Percentiles rank a stretch among this genome's conserved stretches.
Conservation (phyloP, 2,797 vertebrate genomes). For the Intellagama lesueurii region DNA sequence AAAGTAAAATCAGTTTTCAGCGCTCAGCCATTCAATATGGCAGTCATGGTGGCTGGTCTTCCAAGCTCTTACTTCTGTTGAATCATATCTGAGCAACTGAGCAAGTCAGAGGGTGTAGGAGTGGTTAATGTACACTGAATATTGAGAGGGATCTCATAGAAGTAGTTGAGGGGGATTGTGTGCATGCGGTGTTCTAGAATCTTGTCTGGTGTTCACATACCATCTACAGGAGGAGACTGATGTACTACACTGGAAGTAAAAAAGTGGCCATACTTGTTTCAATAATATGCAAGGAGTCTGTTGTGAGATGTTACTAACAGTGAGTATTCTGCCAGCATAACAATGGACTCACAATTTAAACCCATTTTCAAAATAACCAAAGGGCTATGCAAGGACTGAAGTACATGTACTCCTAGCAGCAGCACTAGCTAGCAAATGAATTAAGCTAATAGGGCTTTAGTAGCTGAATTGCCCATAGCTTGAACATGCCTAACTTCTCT, state of each 20-base stretch:
- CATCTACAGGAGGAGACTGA: neutral
- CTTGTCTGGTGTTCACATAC: neutral
- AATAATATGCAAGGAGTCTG: neutral
- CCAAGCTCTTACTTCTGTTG: neutral
- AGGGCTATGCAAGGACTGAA: neutral
- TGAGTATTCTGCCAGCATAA: neutral
- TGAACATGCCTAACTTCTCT: neutral
- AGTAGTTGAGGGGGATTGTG: neutral
- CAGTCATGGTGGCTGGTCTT: neutral
- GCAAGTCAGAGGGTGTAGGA: neutral
- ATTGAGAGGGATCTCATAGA: neutral
- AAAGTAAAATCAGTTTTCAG: neutral
- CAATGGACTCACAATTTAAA: neutral
- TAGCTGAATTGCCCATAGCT: neutral
- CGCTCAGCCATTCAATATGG: neutral
- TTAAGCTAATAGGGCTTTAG: neutral
- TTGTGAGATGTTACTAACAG: neutral
- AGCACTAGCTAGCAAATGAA: neutral
- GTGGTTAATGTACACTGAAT: neutral
- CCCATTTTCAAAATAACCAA: neutral
- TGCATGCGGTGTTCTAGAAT: neutral
- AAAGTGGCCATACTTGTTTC: neutral
- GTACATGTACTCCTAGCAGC: neutral
- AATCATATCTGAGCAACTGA: neutral
- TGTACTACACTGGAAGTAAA: neutral